phyloP scores from a whole-genome alignment of 2,797 vertebrate genomes.

The Masticophis lateralis region DNA sequence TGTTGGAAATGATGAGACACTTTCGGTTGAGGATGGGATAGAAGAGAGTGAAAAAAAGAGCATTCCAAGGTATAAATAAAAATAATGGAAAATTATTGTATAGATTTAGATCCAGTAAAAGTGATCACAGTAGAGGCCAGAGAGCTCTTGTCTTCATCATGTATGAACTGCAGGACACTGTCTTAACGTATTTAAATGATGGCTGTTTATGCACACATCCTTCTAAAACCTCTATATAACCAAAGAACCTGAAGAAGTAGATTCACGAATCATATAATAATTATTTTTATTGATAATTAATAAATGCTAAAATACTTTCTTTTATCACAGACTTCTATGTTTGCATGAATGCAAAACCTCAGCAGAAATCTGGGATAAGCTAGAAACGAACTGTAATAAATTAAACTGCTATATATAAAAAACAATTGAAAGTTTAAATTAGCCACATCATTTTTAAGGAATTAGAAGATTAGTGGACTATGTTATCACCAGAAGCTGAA shows the following conservation, averaged over 20 bases:
- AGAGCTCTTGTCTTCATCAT: background rate
- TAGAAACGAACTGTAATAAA: background rate
- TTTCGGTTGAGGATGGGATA: background rate
- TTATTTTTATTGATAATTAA: background rate
- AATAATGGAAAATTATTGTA: background rate
- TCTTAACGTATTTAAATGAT: too few relatives aligned
- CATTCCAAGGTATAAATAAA: background rate
- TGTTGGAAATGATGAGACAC: background rate
- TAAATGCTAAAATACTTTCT: background rate
- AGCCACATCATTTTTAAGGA: background rate
- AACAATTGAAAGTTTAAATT: conserved; percentile 1
- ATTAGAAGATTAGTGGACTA: background rate
- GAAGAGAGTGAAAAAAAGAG: background rate
- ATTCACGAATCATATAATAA: background rate
- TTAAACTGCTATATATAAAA: background rate
- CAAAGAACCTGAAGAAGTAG: background rate
- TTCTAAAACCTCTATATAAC: background rate
- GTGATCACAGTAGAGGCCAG: background rate
- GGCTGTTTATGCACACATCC: background rate
- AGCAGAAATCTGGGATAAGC: background rate
- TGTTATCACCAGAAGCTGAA: background rate
- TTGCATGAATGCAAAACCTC: background rate
- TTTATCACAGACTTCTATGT: background rate
- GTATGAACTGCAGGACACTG: background rate
- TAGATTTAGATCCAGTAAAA: background rate